Evolutionary conservation across 2,888 invertebrate species (phyloP).

Genomic region (Drymonia ruficornis): DNA sequence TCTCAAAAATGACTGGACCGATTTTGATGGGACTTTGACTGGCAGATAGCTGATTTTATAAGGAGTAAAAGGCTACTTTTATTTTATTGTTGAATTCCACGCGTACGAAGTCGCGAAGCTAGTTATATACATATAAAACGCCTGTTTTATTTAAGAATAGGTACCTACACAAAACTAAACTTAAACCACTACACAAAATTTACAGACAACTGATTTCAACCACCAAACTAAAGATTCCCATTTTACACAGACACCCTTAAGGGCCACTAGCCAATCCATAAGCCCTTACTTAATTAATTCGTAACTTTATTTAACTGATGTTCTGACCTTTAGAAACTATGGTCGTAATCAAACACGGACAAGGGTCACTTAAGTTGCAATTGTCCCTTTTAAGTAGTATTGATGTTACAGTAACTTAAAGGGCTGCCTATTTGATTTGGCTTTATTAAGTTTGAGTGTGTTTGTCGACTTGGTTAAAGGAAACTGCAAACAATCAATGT

Average conservation of each 20-base stretch:
- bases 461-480: too few relatives aligned
- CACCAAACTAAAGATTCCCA: conserved; percentile 23
- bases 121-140: too few relatives aligned
- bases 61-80: too few relatives aligned
- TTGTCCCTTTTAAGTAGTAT: conserved; percentile 2
- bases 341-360: conserved; percentile 17
- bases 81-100: too few relatives aligned
- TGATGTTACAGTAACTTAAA: neutral
- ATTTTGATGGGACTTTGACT: too few relatives aligned
- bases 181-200: neutral
- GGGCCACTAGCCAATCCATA: conserved; percentile 26
- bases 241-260: conserved; percentile 25
- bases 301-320: conserved; percentile 30
- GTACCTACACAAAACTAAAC: too few relatives aligned
- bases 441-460: neutral
- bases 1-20: too few relatives aligned
- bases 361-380: conserved; percentile 4
- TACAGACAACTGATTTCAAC: conserved; percentile 5
- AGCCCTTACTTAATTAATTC: conserved; percentile 33
- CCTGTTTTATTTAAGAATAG: too few relatives aligned
- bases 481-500: too few relatives aligned
- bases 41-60: too few relatives aligned
- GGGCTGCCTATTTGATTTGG: neutral
- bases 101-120: too few relatives aligned
- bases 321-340: conserved; percentile 22